Conservation (phyloP, 2,888 invertebrate species). For the Cryptus armator region DNA sequence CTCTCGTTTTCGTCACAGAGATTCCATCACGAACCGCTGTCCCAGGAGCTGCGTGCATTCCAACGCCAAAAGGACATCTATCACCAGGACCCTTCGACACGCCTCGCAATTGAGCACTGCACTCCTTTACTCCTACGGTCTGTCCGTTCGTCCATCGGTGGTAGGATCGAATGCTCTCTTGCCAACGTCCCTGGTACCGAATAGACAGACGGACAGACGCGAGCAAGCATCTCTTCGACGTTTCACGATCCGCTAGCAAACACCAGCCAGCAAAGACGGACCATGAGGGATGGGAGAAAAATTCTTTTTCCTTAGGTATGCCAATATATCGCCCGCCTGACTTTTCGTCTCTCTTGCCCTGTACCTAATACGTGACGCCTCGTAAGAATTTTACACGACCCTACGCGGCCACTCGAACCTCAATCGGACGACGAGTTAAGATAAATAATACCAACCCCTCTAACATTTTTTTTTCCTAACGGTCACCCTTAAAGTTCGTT, state of each 20-base stretch:
- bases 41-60: conserved; percentile 78
- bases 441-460: conserved; percentile 79
- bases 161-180: conserved; percentile 42
- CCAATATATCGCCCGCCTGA: conserved; percentile 83
- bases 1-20: conserved; percentile 57
- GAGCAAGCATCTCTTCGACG: conserved; percentile 58
- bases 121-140: conserved; percentile 61
- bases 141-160: conserved; percentile 35
- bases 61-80: conserved; percentile 82
- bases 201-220: conserved; percentile 75
- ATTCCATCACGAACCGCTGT: conserved; percentile 71
- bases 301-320: conserved; percentile 85
- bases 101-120: conserved; percentile 81
- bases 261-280: conserved; percentile 51
- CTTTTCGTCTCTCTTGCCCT: conserved; percentile 62
- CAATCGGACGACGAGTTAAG: conserved; percentile 76
- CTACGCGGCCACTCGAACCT: conserved; percentile 70
- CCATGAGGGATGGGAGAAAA: conserved; percentile 77
- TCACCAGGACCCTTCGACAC: conserved; percentile 78
- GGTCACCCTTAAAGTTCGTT: conserved; percentile 36
- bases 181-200: conserved; percentile 65
- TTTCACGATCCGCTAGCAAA: conserved; percentile 42
- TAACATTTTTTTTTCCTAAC: conserved; percentile 8
- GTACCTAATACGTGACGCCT: conserved; percentile 81
- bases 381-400: conserved; percentile 79